A percentile compares a stretch with the other conserved stretches of the same genome.
Evolutionary conservation across 1,140 invertebrate genomes (phyloP).

Genomic region (Drosophila saltans): DNA sequence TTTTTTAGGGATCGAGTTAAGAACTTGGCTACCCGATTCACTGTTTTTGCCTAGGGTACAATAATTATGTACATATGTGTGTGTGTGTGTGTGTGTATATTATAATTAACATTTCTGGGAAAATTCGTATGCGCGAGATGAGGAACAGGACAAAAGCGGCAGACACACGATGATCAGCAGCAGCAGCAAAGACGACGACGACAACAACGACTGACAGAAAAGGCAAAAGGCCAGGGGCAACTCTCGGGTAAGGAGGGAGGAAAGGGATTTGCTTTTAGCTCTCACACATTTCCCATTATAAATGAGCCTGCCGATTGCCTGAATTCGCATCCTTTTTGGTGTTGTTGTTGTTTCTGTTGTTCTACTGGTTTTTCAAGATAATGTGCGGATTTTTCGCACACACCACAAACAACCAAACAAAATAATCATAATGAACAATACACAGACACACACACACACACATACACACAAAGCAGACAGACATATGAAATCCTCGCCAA

Average conservation of each 20-base stretch:
- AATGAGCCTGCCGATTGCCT: slow-evolving; percentile 47
- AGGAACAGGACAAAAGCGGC: slow-evolving; percentile 67
- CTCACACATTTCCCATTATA: slow-evolving; percentile 45
- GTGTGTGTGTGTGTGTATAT: slow-evolving; percentile 63
- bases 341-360: slow-evolving; percentile 49
- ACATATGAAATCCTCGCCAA: slow-evolving; percentile 12
- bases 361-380: slow-evolving; percentile 80
- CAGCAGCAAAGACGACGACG: slow-evolving; percentile 43
- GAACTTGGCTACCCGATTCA: not conserved
- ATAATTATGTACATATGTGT: slow-evolving; percentile 67
- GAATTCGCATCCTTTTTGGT: slow-evolving; percentile 56
- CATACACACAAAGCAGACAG: not conserved
- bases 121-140: slow-evolving; percentile 74
- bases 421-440: slow-evolving; percentile 79
- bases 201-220: slow-evolving; percentile 35
- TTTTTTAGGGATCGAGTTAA: too few species aligned
- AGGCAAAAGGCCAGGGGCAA: slow-evolving; percentile 30
- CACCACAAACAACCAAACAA: slow-evolving; percentile 60
- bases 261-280: slow-evolving; percentile 69
- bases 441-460: slow-evolving; percentile 18
- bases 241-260: slow-evolving; percentile 40
- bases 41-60: not conserved
- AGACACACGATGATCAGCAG: slow-evolving; percentile 50
- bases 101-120: slow-evolving; percentile 82
- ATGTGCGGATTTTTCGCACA: slow-evolving; percentile 80